Evolutionary conservation across 2,888 invertebrate species (phyloP).

Genomic region (Acronicta leporina): DNA sequence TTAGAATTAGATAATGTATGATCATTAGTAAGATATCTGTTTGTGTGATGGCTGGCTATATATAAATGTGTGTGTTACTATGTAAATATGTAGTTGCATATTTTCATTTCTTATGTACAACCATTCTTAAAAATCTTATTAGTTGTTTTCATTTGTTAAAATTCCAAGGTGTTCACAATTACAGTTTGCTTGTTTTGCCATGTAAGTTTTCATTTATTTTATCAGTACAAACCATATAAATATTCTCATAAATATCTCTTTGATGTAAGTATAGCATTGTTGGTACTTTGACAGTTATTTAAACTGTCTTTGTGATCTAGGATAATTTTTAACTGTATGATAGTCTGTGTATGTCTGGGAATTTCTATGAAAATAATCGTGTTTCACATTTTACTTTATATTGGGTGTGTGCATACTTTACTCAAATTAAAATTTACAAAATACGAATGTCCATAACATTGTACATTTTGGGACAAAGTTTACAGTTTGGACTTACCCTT

Average conservation of each 20-base stretch:
- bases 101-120: conserved; percentile 17
- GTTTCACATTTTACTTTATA: conserved; percentile 15
- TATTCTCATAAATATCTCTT: conserved; percentile 63
- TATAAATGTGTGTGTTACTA: conserved; percentile 21
- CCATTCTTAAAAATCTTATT: conserved; percentile 1
- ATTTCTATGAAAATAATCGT: conserved; percentile 14
- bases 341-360: conserved; percentile 26
- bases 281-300: conserved; percentile 35
- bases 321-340: conserved; percentile 43
- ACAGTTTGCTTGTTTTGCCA: conserved; percentile 7
- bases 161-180: background rate
- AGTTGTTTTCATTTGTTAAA: conserved; percentile 5
- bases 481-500: no score
- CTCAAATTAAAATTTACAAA: no score
- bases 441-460: no score
- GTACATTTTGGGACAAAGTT: no score
- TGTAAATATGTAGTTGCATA: conserved; percentile 30
- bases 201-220: conserved; percentile 16
- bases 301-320: conserved; percentile 47
- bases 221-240: conserved; percentile 17
- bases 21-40: conserved; percentile 27
- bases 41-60: conserved; percentile 11
- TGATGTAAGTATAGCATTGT: conserved; percentile 37
- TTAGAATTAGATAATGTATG: conserved; percentile 16
- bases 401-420: no score